Percentiles rank a stretch among this genome's conserved stretches.
Conservation (phyloP, 2,113 vertebrate genomes). For the Boulengeromyrus knoepffleri region DNA sequence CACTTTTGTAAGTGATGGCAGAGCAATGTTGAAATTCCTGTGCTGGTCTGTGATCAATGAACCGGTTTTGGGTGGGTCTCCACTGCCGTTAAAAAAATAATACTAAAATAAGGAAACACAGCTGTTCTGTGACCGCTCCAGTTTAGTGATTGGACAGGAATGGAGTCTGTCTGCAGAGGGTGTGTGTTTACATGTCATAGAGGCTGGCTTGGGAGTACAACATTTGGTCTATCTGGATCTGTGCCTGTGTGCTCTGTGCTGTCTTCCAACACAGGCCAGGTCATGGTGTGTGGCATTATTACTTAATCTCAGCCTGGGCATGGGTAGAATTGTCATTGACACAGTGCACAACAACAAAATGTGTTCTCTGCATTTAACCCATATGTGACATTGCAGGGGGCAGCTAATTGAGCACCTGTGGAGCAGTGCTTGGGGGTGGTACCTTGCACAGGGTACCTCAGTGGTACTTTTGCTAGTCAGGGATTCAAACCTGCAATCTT, state of each 20-base stretch:
- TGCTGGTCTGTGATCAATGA: slow-evolving; percentile 9
- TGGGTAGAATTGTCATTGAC: not conserved
- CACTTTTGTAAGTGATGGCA: not conserved
- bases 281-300: not conserved
- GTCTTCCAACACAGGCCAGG: not conserved
- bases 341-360: too few relatives aligned
- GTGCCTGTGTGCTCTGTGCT: not conserved
- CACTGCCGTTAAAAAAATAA: slow-evolving; percentile 17
- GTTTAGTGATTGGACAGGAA: slow-evolving; percentile 53
- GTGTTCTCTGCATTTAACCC: too few relatives aligned
- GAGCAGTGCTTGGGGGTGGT: too few relatives aligned
- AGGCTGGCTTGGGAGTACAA: not conserved
- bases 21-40: slow-evolving; percentile 13
- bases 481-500: too few relatives aligned
- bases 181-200: slow-evolving; percentile 26
- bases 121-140: slow-evolving; percentile 24
- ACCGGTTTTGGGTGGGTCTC: slow-evolving; percentile 26
- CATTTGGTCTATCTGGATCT: not conserved
- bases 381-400: too few relatives aligned
- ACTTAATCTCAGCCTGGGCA: not conserved
- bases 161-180: slow-evolving; percentile 21
- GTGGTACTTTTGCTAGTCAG: too few relatives aligned
- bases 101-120: not conserved
- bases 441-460: too few relatives aligned
- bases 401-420: too few relatives aligned